Percentiles rank a stretch among this genome's conserved stretches.
Evolutionary conservation across 2,113 vertebrate species (phyloP).

Genomic region (Rynchops niger): DNA sequence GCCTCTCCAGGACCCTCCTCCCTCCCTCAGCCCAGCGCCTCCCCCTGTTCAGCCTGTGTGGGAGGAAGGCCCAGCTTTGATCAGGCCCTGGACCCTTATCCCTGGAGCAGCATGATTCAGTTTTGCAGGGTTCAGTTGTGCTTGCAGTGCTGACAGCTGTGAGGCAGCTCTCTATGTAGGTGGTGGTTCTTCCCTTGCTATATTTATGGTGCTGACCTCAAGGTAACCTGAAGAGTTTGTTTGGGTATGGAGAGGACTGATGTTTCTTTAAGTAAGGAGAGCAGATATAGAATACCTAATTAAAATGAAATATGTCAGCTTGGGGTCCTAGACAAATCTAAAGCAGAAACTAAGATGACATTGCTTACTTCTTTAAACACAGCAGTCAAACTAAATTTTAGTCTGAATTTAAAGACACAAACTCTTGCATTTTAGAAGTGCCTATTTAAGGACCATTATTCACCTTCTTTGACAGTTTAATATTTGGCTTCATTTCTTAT

Average conservation of each 20-base stretch:
- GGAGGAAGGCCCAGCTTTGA: not conserved
- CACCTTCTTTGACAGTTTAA: not conserved
- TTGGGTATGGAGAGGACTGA: not conserved
- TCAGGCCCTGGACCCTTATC: not conserved
- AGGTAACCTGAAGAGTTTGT: constrained; percentile 4
- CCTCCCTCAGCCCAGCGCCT: not conserved
- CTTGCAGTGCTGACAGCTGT: not conserved
- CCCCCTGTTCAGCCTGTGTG: not conserved
- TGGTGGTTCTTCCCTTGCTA: not conserved
- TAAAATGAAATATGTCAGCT: constrained; percentile 49
- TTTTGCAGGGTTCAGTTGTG: not conserved
- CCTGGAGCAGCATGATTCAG: not conserved
- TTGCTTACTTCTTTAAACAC: not conserved
- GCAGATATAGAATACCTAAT: constrained; percentile 21
- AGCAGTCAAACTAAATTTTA: constrained; percentile 11
- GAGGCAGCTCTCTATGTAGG: not conserved
- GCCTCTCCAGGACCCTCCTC: not conserved
- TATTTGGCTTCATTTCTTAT: not conserved
- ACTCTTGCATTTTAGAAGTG: not conserved
- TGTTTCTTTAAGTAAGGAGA: constrained; percentile 28
- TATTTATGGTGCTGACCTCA: constrained; percentile 11
- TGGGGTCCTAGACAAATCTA: not conserved
- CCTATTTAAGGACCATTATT: not conserved
- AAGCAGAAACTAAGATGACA: constrained; percentile 50
- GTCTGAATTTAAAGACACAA: not conserved